Evolutionary conservation across 2,113 vertebrate genomes (phyloP).

Genomic region (Ophiodon elongatus): DNA sequence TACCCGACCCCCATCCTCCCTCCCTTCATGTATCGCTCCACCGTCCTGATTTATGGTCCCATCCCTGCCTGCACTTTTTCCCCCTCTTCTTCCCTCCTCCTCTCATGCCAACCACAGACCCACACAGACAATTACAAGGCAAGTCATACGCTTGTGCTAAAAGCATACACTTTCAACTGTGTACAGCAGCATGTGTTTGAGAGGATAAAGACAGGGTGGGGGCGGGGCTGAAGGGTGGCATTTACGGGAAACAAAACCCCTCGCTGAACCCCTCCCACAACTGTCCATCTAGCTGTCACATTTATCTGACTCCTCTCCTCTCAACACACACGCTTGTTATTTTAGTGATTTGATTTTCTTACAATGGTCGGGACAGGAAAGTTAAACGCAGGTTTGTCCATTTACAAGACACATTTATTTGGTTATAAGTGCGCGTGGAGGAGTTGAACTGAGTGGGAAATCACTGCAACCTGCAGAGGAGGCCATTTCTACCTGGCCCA

Average conservation of each 20-base stretch:
- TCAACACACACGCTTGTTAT: neutral
- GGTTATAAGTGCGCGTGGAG: slow-evolving; percentile 27
- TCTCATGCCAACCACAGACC: slow-evolving; percentile 51
- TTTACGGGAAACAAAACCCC: slow-evolving; percentile 54
- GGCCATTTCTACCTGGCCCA: slow-evolving; percentile 67
- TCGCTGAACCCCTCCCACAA: neutral
- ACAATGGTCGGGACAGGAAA: neutral
- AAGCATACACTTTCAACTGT: slow-evolving; percentile 50
- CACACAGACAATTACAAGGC: slow-evolving; percentile 57
- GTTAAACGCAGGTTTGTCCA: neutral
- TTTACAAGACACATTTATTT: slow-evolving; percentile 33
- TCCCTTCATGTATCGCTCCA: slow-evolving; percentile 41
- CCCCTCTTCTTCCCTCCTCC: slow-evolving; percentile 46
- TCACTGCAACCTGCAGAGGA: slow-evolving; percentile 62
- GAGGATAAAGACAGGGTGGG: neutral
- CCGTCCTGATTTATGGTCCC: slow-evolving; percentile 71
- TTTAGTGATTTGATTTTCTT: slow-evolving; percentile 17
- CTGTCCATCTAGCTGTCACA: slow-evolving; percentile 29
- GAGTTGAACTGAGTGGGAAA: slow-evolving; percentile 51
- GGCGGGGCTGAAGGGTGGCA: neutral
- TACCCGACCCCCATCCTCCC: slow-evolving; percentile 54
- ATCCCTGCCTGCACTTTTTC: slow-evolving; percentile 45
- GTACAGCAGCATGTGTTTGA: slow-evolving; percentile 17
- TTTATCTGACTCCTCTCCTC: neutral
- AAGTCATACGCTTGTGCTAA: slow-evolving; percentile 50